These are phyloP conservation scores for Pseudochromis fuscus DNA, from an alignment of 2,797 vertebrate species.

Conservation along the genomic window DNA sequence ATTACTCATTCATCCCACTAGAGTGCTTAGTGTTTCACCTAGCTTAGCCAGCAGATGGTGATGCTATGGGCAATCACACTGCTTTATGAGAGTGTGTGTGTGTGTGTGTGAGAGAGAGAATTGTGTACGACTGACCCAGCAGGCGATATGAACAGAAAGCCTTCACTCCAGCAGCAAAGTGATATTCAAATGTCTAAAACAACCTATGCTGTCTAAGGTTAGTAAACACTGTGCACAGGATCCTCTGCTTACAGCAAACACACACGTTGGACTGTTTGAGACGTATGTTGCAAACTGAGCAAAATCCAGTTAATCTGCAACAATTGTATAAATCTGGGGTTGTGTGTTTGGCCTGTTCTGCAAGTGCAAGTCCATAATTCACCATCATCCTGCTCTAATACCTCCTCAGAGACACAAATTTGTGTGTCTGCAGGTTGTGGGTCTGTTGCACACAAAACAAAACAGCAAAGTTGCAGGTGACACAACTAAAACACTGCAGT, in stretches of 20 bases:
- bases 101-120: no score
- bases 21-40: slow-evolving; percentile 82
- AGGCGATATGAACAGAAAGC: slow-evolving; percentile 19
- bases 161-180: slow-evolving; percentile 20
- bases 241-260: background rate
- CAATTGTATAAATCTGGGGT: background rate
- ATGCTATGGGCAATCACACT: slow-evolving; percentile 86
- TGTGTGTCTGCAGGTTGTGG: background rate
- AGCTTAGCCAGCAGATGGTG: slow-evolving; percentile 82
- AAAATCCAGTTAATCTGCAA: background rate
- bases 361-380: background rate
- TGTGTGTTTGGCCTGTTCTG: background rate
- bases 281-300: no score
- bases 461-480: background rate
- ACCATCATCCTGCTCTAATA: background rate
- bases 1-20: slow-evolving; percentile 75
- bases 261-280: background rate
- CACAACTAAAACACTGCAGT: background rate
- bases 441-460: background rate
- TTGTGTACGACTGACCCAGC: slow-evolving; percentile 3
- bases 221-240: background rate
- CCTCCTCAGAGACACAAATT: no score
- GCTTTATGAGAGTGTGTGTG: slow-evolving; percentile 68
- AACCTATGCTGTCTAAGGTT: background rate
- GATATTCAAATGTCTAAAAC: background rate